phyloP scores from a whole-genome alignment of 2,113 vertebrate species.

The Ochotona curzoniae region DNA sequence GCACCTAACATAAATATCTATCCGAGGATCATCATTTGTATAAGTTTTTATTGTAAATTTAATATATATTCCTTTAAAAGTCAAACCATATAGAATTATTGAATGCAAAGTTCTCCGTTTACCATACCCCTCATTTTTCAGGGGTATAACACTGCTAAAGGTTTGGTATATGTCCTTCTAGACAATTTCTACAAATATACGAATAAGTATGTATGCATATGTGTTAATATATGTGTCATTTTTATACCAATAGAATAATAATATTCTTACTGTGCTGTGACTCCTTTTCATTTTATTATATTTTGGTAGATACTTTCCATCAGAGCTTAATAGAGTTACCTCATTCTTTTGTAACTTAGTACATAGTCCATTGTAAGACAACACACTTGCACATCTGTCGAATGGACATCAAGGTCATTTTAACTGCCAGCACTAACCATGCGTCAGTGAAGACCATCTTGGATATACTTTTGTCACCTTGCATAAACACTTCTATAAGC shows the following conservation, averaged over 20 bases:
- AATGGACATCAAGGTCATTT: conserved; percentile 13
- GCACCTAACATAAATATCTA: conserved; percentile 38
- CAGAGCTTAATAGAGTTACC: conserved; percentile 54
- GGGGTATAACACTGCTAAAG: conserved; percentile 41
- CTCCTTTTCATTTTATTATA: conserved; percentile 49
- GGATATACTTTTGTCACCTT: conserved; percentile 50
- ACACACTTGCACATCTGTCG: neutral
- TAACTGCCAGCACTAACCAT: conserved; percentile 33
- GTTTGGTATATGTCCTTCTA: conserved; percentile 48
- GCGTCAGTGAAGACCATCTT: neutral
- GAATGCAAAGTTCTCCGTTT: conserved; percentile 20
- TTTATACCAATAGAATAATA: conserved; percentile 59
- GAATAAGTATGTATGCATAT: neutral
- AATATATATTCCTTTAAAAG: conserved; percentile 61
- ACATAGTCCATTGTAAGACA: neutral
- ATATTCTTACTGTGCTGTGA: conserved; percentile 57
- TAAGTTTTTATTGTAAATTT: conserved; percentile 65
- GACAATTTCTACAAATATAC: conserved; percentile 48
- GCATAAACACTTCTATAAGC: neutral
- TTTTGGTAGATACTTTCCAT: conserved; percentile 52
- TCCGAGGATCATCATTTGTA: conserved; percentile 51
- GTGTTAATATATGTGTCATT: neutral
- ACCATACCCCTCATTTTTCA: conserved; percentile 36
- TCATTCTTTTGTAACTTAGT: conserved; percentile 63
- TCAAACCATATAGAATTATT: conserved; percentile 44